Evolutionary conservation across 2,797 vertebrate genomes (phyloP), one percentile per base, ranked within the genome.

Genomic region (Lophius americanus): DNA sequence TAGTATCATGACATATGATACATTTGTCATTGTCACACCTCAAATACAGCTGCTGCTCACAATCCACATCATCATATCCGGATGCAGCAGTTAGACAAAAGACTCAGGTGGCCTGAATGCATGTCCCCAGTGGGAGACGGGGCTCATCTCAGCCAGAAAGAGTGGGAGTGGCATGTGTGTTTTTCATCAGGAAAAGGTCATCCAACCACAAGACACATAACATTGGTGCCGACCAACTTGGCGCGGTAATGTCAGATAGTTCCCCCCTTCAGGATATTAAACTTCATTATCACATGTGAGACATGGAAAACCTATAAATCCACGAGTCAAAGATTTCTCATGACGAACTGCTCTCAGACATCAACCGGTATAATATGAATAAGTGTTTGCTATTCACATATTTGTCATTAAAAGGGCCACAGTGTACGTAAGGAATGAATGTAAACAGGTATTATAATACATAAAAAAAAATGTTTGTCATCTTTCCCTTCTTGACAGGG

Each of bases 101-200:
- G 78, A 81, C 88, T 91, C 81, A 86, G 86, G 87, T 91, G 86
- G 85, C 85, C 75, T 48, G 64, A 84, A 78, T 47, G 60, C 81
- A 68, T 35, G 88, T 88, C 79, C 82, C 89, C 86, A 41, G 70
- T 81, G 82, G 86, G 64, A 78, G 77, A 78, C 52, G 2, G 65
- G 78, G 55, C 73, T 90, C 81, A 71, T 81, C 75, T 88, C 79
- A 85, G 66, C 76, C 84, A 89, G 84, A 89, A 89, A 72, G 72
- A 81, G 78, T 82, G 77, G 79, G 79, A 88, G 76, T 87, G 88
- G 81, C 84, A 82, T 80, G 77, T 64, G 75, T 77, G 83, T 77
- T 83, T 80, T 85, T 76, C 79, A 70, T 87, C 76, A 80, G 69
- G 83, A 85, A 89, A 90, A 89, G 87, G 87, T 84, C 83, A 90